Conservation (phyloP, 2,888 invertebrate species). For the Sarcophaga caerulescens region DNA sequence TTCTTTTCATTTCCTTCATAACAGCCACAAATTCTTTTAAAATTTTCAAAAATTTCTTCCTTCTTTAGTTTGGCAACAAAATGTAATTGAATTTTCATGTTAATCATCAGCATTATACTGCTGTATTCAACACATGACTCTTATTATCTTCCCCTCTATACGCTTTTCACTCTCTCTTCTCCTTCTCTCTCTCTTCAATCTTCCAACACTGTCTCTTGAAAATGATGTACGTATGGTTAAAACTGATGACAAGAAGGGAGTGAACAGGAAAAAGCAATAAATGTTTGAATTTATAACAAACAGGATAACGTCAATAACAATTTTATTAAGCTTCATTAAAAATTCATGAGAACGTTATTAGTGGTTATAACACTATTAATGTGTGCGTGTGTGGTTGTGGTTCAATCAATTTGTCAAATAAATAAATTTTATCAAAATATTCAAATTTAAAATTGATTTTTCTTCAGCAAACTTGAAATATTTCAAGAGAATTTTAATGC, state of each 20-base stretch:
- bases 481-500: too few species aligned
- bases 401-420: not conserved
- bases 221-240: not conserved
- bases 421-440: not conserved
- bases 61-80: constrained; percentile 8
- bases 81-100: constrained; percentile 58
- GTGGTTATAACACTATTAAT: constrained; percentile 6
- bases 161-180: not conserved
- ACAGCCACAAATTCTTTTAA: too few species aligned
- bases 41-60: not conserved
- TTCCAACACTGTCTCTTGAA: not conserved
- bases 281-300: not conserved
- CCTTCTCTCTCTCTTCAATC: not conserved
- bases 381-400: not conserved
- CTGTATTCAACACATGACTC: not conserved
- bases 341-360: constrained; percentile 1
- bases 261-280: not conserved
- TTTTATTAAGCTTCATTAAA: not conserved
- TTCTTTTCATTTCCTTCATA: not conserved
- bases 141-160: not conserved
- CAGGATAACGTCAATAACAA: constrained; percentile 1
- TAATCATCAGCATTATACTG: constrained; percentile 41
- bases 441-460: too few species aligned
- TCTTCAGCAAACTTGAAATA: too few species aligned
- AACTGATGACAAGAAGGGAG: not conserved